phyloP scores from a whole-genome alignment of 2,113 vertebrate genomes.

The Gobio gobio region DNA sequence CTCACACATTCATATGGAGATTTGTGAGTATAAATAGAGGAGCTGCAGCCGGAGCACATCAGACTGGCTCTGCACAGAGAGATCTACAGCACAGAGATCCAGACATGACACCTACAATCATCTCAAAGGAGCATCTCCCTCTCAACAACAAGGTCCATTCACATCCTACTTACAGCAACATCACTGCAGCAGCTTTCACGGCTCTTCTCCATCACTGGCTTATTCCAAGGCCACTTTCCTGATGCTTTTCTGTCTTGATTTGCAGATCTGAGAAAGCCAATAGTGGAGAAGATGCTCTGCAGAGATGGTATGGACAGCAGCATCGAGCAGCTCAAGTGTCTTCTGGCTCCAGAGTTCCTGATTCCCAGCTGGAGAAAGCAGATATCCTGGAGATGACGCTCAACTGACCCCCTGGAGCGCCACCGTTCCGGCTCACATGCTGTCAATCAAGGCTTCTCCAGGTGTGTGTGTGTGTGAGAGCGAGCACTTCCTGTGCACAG shows the following conservation, averaged over 20 bases:
- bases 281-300: conserved; percentile 58
- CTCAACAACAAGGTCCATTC: conserved; percentile 69
- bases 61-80: conserved; percentile 67
- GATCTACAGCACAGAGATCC: conserved; percentile 63
- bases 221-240: conserved; percentile 3
- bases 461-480: no score
- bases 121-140: conserved; percentile 63
- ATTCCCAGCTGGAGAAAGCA: conserved; percentile 74
- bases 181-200: conserved; percentile 39
- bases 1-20: conserved; percentile 78
- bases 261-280: conserved; percentile 59
- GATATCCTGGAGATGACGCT: conserved; percentile 72
- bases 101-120: conserved; percentile 70
- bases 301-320: conserved; percentile 57
- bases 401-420: neutral
- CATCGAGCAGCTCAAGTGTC: conserved; percentile 40
- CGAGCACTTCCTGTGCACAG: neutral
- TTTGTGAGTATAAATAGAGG: conserved; percentile 73
- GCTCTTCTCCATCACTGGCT: neutral
- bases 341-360: conserved; percentile 52
- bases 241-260: conserved; percentile 11
- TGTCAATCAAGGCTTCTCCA: conserved; percentile 1
- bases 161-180: neutral
- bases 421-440: neutral
- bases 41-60: conserved; percentile 64